These are phyloP conservation scores for Melanogrammus aeglefinus DNA, from an alignment of 2,797 vertebrate genomes.

Conservation along the genomic window DNA sequence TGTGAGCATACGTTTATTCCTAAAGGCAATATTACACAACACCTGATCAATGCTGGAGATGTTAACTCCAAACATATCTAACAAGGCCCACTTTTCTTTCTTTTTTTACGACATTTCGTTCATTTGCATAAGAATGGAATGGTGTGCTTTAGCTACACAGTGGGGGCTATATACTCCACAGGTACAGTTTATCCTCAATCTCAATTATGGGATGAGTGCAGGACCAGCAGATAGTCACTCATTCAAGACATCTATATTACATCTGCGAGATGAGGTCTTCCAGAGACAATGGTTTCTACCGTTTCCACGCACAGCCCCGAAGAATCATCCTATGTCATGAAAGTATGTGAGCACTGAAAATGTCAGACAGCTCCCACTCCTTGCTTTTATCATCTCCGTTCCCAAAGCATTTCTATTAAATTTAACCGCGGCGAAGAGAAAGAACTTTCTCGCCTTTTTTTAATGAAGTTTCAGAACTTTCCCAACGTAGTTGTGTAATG, in stretches of 20 bases:
- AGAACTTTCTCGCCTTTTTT: slow-evolving; percentile 78
- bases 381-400: slow-evolving; percentile 67
- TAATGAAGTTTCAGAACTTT: slow-evolving; percentile 81
- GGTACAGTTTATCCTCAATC: slow-evolving; percentile 58
- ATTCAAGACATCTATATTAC: slow-evolving; percentile 74
- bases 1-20: not conserved
- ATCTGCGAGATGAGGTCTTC: slow-evolving; percentile 70
- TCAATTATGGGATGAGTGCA: slow-evolving; percentile 58
- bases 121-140: slow-evolving; percentile 43
- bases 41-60: not conserved
- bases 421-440: slow-evolving; percentile 60
- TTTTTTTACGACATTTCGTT: slow-evolving; percentile 36
- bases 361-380: slow-evolving; percentile 70
- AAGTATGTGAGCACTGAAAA: slow-evolving; percentile 74
- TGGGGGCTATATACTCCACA: slow-evolving; percentile 40
- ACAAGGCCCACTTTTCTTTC: not conserved
- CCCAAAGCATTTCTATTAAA: slow-evolving; percentile 73
- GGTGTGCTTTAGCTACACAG: slow-evolving; percentile 33
- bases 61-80: not conserved
- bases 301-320: slow-evolving; percentile 61
- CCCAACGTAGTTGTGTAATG: slow-evolving; percentile 60
- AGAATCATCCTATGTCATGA: slow-evolving; percentile 71
- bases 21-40: not conserved
- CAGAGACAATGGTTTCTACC: slow-evolving; percentile 68
- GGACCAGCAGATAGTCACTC: slow-evolving; percentile 68